Percentiles rank a stretch among this genome's conserved stretches.
Conservation (phyloP, 2,113 vertebrate species). For the Benitochromis conjunctus region DNA sequence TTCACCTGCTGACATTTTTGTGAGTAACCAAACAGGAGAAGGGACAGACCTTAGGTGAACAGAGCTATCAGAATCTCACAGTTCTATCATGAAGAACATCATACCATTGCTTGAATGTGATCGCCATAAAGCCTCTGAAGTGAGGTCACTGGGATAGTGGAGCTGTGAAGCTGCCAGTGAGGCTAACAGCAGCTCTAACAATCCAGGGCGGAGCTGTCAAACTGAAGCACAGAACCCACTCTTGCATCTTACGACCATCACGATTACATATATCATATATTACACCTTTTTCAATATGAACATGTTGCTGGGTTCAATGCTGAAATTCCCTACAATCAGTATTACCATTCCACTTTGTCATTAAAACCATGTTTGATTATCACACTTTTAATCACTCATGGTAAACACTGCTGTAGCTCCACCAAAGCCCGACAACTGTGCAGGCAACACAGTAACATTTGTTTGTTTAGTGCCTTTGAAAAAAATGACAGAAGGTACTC, state of each 20-base stretch:
- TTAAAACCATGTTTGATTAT: background rate
- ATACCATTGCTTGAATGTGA: background rate
- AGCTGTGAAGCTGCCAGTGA: background rate
- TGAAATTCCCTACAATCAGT: background rate
- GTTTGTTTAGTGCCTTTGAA: background rate
- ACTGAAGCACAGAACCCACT: background rate
- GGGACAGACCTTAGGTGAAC: background rate
- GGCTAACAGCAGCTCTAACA: background rate
- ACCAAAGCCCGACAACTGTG: background rate
- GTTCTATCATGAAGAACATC: fast-evolving
- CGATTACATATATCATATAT: background rate
- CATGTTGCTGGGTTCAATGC: background rate
- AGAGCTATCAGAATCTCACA: background rate
- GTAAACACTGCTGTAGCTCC: background rate
- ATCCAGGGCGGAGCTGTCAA: background rate
- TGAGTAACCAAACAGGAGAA: background rate
- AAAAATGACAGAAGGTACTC: background rate
- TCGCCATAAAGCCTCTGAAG: background rate
- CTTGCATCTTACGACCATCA: background rate
- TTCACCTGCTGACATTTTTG: background rate
- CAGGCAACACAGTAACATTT: background rate
- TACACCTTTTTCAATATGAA: background rate
- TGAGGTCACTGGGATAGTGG: background rate
- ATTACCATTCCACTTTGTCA: background rate
- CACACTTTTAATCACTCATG: background rate